phyloP scores from a whole-genome alignment of 2,797 vertebrate genomes.

The Tapirus indicus region DNA sequence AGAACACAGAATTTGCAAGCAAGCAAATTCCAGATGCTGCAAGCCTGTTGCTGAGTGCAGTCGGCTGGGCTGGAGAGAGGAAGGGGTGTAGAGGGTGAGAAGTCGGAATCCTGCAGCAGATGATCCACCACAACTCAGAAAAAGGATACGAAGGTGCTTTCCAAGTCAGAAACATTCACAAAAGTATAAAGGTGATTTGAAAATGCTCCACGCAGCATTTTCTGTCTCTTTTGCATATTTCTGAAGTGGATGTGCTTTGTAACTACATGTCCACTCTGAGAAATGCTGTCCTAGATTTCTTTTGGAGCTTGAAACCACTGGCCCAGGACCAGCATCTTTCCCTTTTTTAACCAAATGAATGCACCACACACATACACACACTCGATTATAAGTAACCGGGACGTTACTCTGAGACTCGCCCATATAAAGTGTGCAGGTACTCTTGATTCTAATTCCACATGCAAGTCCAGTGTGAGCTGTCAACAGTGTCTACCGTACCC shows the following conservation, averaged over 20 bases:
- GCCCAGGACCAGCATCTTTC: accelerated
- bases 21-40: accelerated
- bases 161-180: accelerated
- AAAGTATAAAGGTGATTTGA: accelerated
- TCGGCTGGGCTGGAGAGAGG: background rate
- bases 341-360: background rate
- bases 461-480: accelerated
- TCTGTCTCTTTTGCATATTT: background rate
- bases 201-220: background rate
- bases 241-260: background rate
- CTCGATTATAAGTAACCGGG: accelerated
- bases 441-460: accelerated
- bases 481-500: accelerated
- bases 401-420: background rate
- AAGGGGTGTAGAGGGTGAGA: accelerated
- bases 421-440: accelerated
- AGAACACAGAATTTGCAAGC: accelerated
- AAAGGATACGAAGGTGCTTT: accelerated
- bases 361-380: background rate
- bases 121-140: accelerated
- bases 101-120: accelerated
- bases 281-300: background rate
- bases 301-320: accelerated
- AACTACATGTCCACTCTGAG: background rate
- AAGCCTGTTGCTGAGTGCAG: accelerated